Evolutionary conservation across 2,113 vertebrate species (phyloP).

Genomic region (Paradoxurus hermaphroditus): DNA sequence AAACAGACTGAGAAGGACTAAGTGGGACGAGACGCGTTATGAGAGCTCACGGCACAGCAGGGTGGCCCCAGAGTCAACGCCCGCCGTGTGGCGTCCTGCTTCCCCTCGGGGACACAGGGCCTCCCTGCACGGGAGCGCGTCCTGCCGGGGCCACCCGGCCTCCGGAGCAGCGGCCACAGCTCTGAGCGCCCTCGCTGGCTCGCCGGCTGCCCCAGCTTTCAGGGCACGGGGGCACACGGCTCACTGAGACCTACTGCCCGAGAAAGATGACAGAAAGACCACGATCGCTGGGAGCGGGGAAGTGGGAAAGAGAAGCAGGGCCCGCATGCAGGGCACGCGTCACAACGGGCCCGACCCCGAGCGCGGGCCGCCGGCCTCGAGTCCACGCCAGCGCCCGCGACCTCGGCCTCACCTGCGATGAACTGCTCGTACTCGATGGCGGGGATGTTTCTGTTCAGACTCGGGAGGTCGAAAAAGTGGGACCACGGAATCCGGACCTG

Average conservation of each 20-base stretch:
- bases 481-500: slow-evolving; percentile 94
- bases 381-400: fast-evolving
- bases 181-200: no score
- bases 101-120: fast-evolving
- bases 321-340: fast-evolving
- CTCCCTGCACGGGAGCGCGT: neutral
- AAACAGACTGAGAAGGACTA: fast-evolving
- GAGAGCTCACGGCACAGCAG: fast-evolving
- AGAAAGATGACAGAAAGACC: fast-evolving
- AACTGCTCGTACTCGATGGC: slow-evolving; percentile 97
- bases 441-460: slow-evolving; percentile 91
- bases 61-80: no score
- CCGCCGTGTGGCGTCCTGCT: no score
- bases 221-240: fast-evolving
- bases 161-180: fast-evolving
- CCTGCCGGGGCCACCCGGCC: fast-evolving
- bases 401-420: slow-evolving; percentile 87
- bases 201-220: fast-evolving
- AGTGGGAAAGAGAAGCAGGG: neutral
- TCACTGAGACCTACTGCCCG: neutral
- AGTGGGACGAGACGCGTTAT: fast-evolving
- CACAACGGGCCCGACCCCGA: fast-evolving
- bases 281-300: fast-evolving
- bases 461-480: slow-evolving; percentile 92
- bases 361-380: neutral